A percentile compares a stretch with the other conserved stretches of the same genome.
Conservation (phyloP, 2,113 vertebrate genomes). For the Lucifuga dentata region DNA sequence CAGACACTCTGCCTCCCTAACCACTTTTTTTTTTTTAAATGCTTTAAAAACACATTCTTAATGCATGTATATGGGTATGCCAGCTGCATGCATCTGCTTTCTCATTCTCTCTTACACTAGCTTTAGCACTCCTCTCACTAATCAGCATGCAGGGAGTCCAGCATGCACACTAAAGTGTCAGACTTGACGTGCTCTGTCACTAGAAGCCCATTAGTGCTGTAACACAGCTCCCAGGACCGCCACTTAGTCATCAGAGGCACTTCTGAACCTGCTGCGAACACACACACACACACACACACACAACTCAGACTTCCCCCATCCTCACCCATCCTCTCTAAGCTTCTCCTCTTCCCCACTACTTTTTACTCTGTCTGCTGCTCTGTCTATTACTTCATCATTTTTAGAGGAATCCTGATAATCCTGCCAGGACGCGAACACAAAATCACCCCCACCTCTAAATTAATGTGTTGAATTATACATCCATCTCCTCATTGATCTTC, state of each 20-base stretch:
- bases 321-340: slow-evolving; percentile 19
- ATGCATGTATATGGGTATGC: slow-evolving; percentile 31
- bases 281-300: slow-evolving; percentile 12
- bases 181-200: slow-evolving; percentile 47
- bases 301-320: slow-evolving; percentile 8
- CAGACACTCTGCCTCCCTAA: no score
- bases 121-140: slow-evolving; percentile 36
- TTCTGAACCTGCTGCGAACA: slow-evolving; percentile 21
- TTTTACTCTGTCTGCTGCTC: slow-evolving; percentile 18
- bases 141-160: slow-evolving; percentile 67
- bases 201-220: slow-evolving; percentile 45
- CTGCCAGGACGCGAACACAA: slow-evolving; percentile 37
- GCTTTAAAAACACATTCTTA: not conserved
- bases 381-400: slow-evolving; percentile 46
- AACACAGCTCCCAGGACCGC: slow-evolving; percentile 16
- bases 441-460: slow-evolving; percentile 38
- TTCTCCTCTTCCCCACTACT: slow-evolving; percentile 21
- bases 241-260: slow-evolving; percentile 13
- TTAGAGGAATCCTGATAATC: slow-evolving; percentile 22
- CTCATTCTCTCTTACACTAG: slow-evolving; percentile 25
- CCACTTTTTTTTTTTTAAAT: no score
- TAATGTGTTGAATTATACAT: slow-evolving; percentile 65
- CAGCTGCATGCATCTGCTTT: slow-evolving; percentile 29
- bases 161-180: slow-evolving; percentile 52
- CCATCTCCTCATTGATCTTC: slow-evolving; percentile 62